Evolutionary conservation across 2,113 vertebrate species (phyloP).

Genomic region (Daphoenositta chrysoptera): DNA sequence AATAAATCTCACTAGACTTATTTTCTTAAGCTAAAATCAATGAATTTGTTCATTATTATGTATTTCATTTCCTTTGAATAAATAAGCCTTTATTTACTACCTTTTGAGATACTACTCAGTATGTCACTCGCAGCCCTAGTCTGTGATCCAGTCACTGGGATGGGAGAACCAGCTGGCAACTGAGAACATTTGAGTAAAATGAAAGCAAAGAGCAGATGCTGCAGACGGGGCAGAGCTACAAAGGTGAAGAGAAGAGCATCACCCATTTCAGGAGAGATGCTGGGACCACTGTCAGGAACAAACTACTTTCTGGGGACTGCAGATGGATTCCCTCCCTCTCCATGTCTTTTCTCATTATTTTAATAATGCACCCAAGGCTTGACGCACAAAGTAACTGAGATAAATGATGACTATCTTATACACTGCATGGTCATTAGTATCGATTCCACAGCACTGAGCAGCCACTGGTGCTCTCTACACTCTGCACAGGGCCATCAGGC

Average conservation of each 20-base stretch:
- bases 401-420: not conserved
- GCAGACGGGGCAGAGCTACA: not conserved
- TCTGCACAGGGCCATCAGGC: not conserved
- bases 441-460: not conserved
- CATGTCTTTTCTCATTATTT: not conserved
- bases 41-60: not conserved
- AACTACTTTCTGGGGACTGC: not conserved
- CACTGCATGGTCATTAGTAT: no score
- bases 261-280: not conserved
- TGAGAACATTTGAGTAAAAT: not conserved
- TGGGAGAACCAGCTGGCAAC: not conserved
- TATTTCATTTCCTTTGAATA: constrained; percentile 37
- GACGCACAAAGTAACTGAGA: not conserved
- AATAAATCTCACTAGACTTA: constrained; percentile 6
- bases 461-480: not conserved
- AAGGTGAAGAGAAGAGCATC: not conserved
- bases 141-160: not conserved
- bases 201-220: not conserved
- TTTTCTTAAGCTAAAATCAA: constrained; percentile 3
- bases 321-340: not conserved
- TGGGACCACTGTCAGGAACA: not conserved
- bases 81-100: constrained; percentile 10
- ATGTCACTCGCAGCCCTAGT: not conserved
- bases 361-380: not conserved
- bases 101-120: not conserved